Evolutionary conservation across 2,888 invertebrate species (phyloP).

Genomic region (Eupeodes luniger): DNA sequence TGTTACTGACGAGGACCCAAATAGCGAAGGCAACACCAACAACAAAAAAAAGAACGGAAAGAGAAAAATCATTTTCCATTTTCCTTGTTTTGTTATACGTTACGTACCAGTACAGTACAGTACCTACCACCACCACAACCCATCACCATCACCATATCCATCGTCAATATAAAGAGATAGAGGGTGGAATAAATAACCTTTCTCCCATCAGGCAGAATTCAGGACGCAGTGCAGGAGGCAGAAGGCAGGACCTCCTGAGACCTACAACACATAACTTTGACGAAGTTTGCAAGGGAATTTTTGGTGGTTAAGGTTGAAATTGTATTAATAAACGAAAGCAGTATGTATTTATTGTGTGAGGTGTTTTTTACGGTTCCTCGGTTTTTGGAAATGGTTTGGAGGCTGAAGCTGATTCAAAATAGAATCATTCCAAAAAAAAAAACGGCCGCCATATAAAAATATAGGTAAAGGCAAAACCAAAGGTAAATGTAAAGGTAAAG

Average conservation of each 20-base stretch:
- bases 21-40: not conserved
- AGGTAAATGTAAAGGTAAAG: no score
- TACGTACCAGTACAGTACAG: not conserved
- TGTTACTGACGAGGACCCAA: constrained; percentile 32
- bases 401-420: constrained; percentile 18
- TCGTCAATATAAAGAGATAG: constrained; percentile 20
- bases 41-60: constrained; percentile 8
- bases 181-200: constrained; percentile 7
- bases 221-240: no score
- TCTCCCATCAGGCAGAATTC: not conserved
- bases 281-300: constrained; percentile 22
- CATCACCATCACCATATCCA: not conserved
- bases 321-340: constrained; percentile 71
- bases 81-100: constrained; percentile 25
- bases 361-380: constrained; percentile 48
- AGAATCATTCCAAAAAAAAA: not conserved
- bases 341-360: constrained; percentile 69
- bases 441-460: not conserved
- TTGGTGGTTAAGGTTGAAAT: constrained; percentile 60
- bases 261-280: constrained; percentile 30
- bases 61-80: constrained; percentile 57
- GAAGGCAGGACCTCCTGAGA: not conserved
- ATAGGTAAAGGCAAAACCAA: no score
- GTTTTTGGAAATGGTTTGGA: constrained; percentile 5
- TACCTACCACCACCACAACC: not conserved